Conservation (phyloP, 2,113 vertebrate genomes). For the Myiagra hebetior region DNA sequence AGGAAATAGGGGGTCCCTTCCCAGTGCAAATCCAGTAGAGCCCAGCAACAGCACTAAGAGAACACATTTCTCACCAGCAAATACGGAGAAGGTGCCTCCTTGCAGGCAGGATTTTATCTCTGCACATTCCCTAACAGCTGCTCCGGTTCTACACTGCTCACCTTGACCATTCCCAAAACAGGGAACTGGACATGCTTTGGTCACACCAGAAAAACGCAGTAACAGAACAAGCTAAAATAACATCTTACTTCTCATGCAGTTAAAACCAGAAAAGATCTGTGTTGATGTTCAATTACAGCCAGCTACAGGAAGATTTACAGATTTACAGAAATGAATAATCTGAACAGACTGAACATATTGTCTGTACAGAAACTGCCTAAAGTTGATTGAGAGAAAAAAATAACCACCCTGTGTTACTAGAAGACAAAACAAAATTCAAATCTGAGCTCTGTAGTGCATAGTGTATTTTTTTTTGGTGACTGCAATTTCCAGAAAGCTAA, state of each 20-base stretch:
- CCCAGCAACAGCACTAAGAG: not conserved
- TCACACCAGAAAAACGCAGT: not conserved
- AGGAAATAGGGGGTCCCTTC: not conserved
- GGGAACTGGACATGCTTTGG: not conserved
- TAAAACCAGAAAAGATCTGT: not conserved
- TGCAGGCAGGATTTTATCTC: not conserved
- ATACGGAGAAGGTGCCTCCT: rapidly evolving
- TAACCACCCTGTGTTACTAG: not conserved
- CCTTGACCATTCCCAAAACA: not conserved
- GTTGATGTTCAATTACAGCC: not conserved
- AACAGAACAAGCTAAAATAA: not conserved
- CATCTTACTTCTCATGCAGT: not conserved
- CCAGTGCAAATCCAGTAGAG: not conserved
- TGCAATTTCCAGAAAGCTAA: not conserved
- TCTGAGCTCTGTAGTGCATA: not conserved
- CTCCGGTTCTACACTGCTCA: not conserved
- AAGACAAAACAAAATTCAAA: not conserved
- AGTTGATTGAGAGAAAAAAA: not conserved
- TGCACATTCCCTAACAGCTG: not conserved
- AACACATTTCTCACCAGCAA: not conserved
- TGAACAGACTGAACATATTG: not conserved
- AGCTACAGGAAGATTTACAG: not conserved
- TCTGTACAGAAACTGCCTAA: not conserved
- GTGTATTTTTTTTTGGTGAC: not conserved
- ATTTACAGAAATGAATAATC: not conserved